These are phyloP conservation scores for Miichthys miiuy DNA, from an alignment of 2,797 vertebrate genomes.

Conservation along the genomic window DNA sequence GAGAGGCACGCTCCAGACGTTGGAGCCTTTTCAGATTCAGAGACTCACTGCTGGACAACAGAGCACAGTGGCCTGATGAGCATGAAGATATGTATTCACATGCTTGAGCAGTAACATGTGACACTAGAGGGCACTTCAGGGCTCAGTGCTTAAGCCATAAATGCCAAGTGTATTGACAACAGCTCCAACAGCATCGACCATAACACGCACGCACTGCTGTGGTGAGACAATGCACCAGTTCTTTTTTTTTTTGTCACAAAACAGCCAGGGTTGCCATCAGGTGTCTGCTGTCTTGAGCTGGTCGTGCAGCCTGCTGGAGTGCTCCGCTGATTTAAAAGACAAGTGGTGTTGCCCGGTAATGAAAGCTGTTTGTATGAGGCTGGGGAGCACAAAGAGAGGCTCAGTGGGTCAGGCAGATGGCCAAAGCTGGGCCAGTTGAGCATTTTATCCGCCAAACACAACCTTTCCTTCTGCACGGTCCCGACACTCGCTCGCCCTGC, in stretches of 20 bases:
- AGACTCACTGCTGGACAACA: background rate
- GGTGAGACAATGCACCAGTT: constrained; percentile 7
- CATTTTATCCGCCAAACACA: constrained; percentile 74
- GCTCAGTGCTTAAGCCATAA: constrained; percentile 11
- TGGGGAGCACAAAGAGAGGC: constrained; percentile 73
- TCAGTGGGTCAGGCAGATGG: constrained; percentile 79
- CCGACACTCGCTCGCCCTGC: constrained; percentile 54
- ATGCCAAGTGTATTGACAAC: constrained; percentile 19
- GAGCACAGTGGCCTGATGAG: constrained; percentile 6
- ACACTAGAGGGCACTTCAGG: constrained; percentile 30
- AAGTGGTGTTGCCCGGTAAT: constrained; percentile 67
- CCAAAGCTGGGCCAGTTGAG: constrained; percentile 69
- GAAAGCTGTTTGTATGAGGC: constrained; percentile 71
- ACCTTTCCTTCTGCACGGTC: constrained; percentile 68
- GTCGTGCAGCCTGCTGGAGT: constrained; percentile 54
- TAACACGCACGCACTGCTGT: constrained; percentile 5
- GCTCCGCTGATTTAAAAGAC: constrained; percentile 68
- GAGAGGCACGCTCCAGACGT: constrained; percentile 9
- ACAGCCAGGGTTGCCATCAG: constrained; percentile 42
- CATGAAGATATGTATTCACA: constrained; percentile 37
- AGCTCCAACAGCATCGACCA: constrained; percentile 22
- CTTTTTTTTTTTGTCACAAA: constrained; percentile 4
- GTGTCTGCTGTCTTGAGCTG: constrained; percentile 51
- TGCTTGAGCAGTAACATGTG: constrained; percentile 34
- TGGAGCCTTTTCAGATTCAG: constrained; percentile 1